A percentile compares a stretch with the other conserved stretches of the same genome.
Conservation (phyloP, 1,140 invertebrate genomes). For the Tetramorium parvispinum region DNA sequence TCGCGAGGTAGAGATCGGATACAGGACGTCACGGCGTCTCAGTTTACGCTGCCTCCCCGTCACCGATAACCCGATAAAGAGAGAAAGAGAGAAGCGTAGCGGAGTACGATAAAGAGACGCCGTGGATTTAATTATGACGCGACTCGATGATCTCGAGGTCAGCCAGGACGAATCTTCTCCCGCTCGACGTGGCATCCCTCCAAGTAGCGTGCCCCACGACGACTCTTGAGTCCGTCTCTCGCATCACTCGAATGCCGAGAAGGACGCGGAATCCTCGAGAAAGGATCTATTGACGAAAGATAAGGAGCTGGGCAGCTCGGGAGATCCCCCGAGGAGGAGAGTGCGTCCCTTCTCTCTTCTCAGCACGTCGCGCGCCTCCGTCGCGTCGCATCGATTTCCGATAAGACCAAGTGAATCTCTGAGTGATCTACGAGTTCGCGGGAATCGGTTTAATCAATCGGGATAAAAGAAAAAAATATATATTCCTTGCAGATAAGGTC, state of each 20-base stretch:
- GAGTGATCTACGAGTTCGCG: conserved; percentile 56
- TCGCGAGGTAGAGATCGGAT: conserved; percentile 4
- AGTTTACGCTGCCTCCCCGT: background rate
- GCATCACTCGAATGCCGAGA: background rate
- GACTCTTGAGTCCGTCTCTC: background rate
- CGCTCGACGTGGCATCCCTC: background rate
- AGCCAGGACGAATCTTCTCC: background rate
- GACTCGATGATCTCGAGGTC: conserved; percentile 23
- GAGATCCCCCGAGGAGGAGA: background rate
- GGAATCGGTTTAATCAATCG: conserved; percentile 48
- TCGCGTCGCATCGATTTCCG: conserved; percentile 12
- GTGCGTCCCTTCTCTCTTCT: background rate
- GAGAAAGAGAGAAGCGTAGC: background rate
- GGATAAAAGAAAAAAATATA: conserved; percentile 10
- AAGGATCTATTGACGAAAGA: conserved; percentile 12
- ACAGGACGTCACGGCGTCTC: background rate
- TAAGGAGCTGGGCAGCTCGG: background rate
- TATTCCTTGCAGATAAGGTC: conserved; percentile 9
- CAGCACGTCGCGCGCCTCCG: background rate
- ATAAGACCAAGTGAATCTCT: conserved; percentile 52
- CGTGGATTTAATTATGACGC: conserved; percentile 6
- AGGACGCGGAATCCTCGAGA: conserved; percentile 19
- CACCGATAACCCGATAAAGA: conserved; percentile 16
- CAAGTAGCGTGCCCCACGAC: background rate
- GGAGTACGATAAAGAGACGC: background rate